phyloP scores from a whole-genome alignment of 2,888 invertebrate genomes.

The Drosophila putrida region DNA sequence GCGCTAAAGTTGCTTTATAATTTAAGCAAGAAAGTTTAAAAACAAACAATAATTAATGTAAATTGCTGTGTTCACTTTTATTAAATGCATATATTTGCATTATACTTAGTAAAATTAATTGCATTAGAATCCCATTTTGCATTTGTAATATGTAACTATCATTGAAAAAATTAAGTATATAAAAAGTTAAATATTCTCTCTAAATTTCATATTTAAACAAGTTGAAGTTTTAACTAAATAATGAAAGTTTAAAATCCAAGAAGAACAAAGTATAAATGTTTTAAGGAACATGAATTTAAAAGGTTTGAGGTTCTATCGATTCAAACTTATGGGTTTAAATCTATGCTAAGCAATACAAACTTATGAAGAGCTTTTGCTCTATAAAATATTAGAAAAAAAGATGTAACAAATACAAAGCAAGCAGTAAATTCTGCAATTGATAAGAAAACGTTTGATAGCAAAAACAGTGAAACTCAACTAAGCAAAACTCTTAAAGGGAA shows the following conservation, averaged over 20 bases:
- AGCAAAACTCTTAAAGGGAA: not conserved
- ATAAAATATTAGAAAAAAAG: not conserved
- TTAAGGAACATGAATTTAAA: not conserved
- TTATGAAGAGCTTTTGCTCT: not conserved
- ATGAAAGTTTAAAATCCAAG: too few relatives aligned
- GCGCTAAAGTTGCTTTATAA: not conserved
- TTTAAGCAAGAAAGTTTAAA: not conserved
- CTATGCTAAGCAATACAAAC: not conserved
- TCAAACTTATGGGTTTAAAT: not conserved
- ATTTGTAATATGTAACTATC: too few relatives aligned
- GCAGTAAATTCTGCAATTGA: not conserved
- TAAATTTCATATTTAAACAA: too few relatives aligned
- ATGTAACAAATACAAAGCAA: not conserved
- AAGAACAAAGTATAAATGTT: not conserved
- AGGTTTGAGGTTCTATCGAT: not conserved
- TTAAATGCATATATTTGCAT: slow-evolving; percentile 3
- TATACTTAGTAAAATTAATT: not conserved
- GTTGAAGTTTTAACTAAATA: not conserved
- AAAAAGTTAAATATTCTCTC: too few relatives aligned
- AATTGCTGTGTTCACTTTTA: not conserved
- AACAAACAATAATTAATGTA: not conserved
- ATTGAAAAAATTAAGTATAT: too few relatives aligned
- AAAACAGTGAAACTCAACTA: not conserved
- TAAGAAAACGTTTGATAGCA: not conserved
- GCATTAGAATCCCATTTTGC: not conserved